Percentiles rank a stretch among this genome's conserved stretches.
Conservation (phyloP, 2,888 invertebrate genomes). For the Euzetes globulus region DNA sequence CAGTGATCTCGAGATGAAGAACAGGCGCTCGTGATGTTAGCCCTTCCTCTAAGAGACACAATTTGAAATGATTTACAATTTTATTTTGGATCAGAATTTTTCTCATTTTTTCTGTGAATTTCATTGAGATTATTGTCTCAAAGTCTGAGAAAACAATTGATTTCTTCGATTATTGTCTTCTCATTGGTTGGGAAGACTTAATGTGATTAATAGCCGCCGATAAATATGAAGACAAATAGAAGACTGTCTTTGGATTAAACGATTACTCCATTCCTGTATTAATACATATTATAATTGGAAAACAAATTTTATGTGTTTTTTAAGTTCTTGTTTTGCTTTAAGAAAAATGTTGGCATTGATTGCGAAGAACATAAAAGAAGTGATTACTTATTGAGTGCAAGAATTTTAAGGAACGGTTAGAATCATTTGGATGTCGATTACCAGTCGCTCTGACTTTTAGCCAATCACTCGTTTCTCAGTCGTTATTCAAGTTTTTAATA, state of each 20-base stretch:
- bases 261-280: too few species aligned
- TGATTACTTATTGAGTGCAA: not conserved
- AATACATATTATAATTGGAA: not conserved
- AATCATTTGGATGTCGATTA: not conserved
- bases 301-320: not conserved
- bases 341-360: not conserved
- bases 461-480: not conserved
- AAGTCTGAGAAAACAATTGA: not conserved
- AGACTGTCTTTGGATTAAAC: not conserved
- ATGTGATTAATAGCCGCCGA: too few species aligned
- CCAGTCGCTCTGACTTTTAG: not conserved
- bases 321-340: not conserved
- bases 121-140: not conserved
- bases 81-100: not conserved
- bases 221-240: not conserved
- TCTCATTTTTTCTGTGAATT: not conserved
- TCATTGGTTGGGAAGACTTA: too few species aligned
- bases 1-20: constrained; percentile 23
- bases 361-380: not conserved
- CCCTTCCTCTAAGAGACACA: not conserved
- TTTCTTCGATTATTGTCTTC: too few species aligned
- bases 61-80: not conserved
- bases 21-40: constrained; percentile 5
- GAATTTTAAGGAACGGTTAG: not conserved
- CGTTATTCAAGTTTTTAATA: not conserved